A percentile compares a stretch with the other conserved stretches of the same genome.
These are phyloP conservation scores for Rhynchotus rufescens DNA, from an alignment of 2,797 vertebrate species.

Conservation along the genomic window DNA sequence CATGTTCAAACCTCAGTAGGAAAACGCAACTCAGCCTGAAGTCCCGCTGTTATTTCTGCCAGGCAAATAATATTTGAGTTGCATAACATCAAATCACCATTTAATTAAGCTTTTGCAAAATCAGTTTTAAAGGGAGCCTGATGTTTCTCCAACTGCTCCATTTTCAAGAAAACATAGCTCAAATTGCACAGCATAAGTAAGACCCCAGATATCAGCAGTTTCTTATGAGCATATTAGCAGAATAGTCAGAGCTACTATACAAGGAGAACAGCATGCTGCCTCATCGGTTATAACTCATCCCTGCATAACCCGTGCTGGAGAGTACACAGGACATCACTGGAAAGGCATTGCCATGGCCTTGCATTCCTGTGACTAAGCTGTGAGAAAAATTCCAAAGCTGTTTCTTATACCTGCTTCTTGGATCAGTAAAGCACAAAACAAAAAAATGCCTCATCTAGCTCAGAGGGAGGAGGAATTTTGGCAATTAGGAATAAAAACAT, in stretches of 20 bases:
- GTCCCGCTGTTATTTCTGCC: slow-evolving; percentile 15
- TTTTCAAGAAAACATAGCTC: not conserved
- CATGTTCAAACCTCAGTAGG: not conserved
- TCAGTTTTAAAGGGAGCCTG: slow-evolving; percentile 18
- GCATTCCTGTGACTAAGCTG: not conserved
- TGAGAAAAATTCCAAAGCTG: not conserved
- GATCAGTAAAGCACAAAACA: not conserved
- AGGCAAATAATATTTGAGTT: slow-evolving; percentile 26
- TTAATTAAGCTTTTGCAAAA: slow-evolving; percentile 51
- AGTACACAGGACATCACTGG: not conserved
- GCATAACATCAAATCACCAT: slow-evolving; percentile 35
- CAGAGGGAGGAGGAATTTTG: not conserved
- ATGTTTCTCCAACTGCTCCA: not conserved
- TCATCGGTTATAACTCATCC: slow-evolving; percentile 13
- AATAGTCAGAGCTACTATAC: not conserved
- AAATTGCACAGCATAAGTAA: slow-evolving; percentile 17
- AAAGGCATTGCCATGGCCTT: slow-evolving; percentile 22
- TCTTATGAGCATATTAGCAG: not conserved
- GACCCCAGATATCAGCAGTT: not conserved
- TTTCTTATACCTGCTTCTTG: slow-evolving; percentile 10
- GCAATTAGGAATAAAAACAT: not conserved
- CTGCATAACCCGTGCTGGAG: not conserved
- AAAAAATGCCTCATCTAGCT: slow-evolving; percentile 1
- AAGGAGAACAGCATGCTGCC: not conserved
- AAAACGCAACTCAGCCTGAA: not conserved